phyloP scores from a whole-genome alignment of 2,113 vertebrate species.

The Hipposideros armiger region DNA sequence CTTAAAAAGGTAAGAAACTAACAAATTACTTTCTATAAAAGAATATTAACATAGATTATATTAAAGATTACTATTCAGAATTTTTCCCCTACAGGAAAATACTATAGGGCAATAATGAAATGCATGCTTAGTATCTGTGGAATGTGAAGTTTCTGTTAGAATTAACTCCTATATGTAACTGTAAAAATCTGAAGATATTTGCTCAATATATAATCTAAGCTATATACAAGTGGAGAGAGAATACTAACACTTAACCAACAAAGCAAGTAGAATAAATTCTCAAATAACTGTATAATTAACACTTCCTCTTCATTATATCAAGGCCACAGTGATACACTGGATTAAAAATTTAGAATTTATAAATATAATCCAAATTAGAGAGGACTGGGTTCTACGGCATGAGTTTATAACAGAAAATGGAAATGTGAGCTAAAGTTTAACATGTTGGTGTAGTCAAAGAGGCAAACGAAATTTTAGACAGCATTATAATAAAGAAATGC shows the following conservation, averaged over 20 bases:
- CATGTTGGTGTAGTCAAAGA: background rate
- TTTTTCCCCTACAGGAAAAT: constrained; percentile 27
- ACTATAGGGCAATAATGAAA: background rate
- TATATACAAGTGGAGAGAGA: background rate
- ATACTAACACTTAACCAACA: background rate
- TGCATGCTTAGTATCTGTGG: background rate
- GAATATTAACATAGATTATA: background rate
- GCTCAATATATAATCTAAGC: constrained; percentile 30
- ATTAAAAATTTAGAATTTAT: constrained; percentile 32
- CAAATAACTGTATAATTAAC: constrained; percentile 11
- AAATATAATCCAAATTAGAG: constrained; percentile 7
- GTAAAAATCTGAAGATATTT: background rate
- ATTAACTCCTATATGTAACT: background rate
- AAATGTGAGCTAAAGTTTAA: constrained; percentile 10
- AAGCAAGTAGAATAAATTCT: background rate
- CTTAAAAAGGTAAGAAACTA: constrained; percentile 28
- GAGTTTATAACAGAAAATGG: background rate
- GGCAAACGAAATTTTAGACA: background rate
- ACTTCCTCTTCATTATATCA: background rate
- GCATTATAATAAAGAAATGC: background rate
- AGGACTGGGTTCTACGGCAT: background rate
- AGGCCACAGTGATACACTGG: background rate
- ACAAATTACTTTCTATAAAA: background rate
- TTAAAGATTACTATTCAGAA: background rate
- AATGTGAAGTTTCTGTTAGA: background rate